Base-by-base conservation (phyloP, 2,797 vertebrate genomes). In the Leptodactylus fallax region DNA sequence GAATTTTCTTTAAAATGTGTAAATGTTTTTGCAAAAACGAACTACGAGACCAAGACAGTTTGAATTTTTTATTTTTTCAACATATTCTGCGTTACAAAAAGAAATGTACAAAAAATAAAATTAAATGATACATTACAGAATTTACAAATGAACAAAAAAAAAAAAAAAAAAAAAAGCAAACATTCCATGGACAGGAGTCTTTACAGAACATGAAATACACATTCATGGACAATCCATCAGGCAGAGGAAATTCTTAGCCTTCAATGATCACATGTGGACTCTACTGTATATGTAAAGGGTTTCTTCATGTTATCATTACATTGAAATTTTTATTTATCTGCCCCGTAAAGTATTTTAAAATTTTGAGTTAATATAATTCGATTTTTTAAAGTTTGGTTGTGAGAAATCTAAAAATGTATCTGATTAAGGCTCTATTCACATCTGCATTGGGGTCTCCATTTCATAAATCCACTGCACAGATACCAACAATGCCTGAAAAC, bases 61-160 rank as follows among this genome's bases (percentile, higher is more conserved):
- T 55, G 21, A 27, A 11, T 63, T 27, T 60, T 80, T 21, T 60
- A 19, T 21, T 17, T 95, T 94, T 94, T 95, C 96, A 96, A 97
- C 94, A 91, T 95, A 95, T 96, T 97, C 94, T 96, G 95, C 93
- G 84, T 96, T 96, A 93, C 94, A 96, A 97, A 98, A 85, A 77
- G 58, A 96, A 97, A 96, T 97, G 89, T 94, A 95, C 94, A 95
- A 92, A 95, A 95, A 95, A 96, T 95, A 91, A 94, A 96, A 94
- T 95, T 96, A 95, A 96, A 95, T 96, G 94, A 97, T 94, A 95
- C 94, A 96, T 95, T 95, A 94, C 77, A 94, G 91, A 91, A 97
- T 98, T 95, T 98, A 98, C 96, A 98, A 97, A 96, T 92, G 92
- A 92, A 94, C 93, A 95, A 92, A 93, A 87, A 95, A 81, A 94